phyloP scores from a whole-genome alignment of 2,797 vertebrate species.

The Rachycentron canadum region DNA sequence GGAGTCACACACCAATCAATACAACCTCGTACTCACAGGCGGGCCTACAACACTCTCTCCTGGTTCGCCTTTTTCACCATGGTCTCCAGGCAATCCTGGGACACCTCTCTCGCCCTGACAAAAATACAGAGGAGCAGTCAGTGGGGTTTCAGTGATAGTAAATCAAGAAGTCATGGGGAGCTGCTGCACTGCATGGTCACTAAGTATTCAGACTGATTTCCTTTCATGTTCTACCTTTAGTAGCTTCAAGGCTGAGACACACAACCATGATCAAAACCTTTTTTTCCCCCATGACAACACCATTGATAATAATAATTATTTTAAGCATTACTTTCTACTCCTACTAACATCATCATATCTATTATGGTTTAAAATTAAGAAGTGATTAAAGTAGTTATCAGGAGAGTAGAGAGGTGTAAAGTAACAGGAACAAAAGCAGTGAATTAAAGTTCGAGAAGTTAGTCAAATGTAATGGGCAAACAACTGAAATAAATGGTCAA shows the following conservation, averaged over 20 bases:
- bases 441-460: too few species aligned
- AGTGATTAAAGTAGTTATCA: not conserved
- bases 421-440: not conserved
- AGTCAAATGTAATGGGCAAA: not conserved
- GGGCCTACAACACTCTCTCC: constrained; percentile 88
- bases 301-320: constrained; percentile 10
- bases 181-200: constrained; percentile 52
- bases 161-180: constrained; percentile 42
- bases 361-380: not conserved
- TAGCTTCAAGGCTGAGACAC: constrained; percentile 42
- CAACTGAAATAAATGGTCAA: not conserved
- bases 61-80: constrained; percentile 91
- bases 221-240: constrained; percentile 44
- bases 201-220: constrained; percentile 58
- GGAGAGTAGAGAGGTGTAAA: not conserved
- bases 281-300: constrained; percentile 15
- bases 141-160: constrained; percentile 23
- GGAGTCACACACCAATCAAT: constrained; percentile 43
- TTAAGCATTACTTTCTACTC: not conserved
- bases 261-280: constrained; percentile 13
- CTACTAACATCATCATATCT: not conserved
- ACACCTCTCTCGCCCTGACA: constrained; percentile 95
- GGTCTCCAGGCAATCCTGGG: constrained; percentile 92
- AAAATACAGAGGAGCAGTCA: constrained; percentile 50
- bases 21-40: constrained; percentile 86